A percentile compares a stretch with the other conserved stretches of the same genome.
Conservation (phyloP, 2,797 vertebrate species). For the Phoxinus dragarum region DNA sequence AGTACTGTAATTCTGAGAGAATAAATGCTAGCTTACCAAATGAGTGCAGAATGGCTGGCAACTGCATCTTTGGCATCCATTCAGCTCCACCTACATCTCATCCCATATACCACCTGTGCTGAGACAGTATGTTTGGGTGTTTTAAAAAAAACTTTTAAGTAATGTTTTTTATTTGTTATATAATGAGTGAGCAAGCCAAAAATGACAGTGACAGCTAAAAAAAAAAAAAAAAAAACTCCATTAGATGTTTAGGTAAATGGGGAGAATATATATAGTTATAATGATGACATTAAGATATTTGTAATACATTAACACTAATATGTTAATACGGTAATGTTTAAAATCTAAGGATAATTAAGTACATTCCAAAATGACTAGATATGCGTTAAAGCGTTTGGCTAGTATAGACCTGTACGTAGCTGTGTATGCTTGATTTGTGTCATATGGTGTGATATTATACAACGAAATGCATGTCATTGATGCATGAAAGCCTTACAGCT, state of each 20-base stretch:
- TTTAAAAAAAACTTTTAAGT: background rate
- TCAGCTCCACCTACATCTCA: constrained; percentile 23
- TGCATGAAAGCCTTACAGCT: background rate
- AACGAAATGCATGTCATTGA: background rate
- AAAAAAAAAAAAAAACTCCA: background rate
- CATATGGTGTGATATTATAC: background rate
- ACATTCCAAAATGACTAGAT: background rate
- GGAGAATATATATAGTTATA: background rate
- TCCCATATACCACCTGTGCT: constrained; percentile 39
- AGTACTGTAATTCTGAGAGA: constrained; percentile 42
- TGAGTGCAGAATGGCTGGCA: background rate
- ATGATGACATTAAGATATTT: background rate
- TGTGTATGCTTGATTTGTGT: background rate
- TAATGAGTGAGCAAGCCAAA: background rate
- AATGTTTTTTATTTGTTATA: background rate
- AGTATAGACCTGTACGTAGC: background rate
- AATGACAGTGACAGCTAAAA: background rate
- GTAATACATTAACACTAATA: background rate
- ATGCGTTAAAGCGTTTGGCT: background rate
- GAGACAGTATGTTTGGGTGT: background rate
- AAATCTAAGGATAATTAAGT: background rate
- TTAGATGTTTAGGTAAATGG: background rate
- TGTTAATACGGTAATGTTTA: background rate
- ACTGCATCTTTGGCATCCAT: background rate
- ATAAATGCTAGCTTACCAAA: constrained; percentile 35